Evolutionary conservation across 2,888 invertebrate genomes (phyloP).

Genomic region (Caradrina kadenii): DNA sequence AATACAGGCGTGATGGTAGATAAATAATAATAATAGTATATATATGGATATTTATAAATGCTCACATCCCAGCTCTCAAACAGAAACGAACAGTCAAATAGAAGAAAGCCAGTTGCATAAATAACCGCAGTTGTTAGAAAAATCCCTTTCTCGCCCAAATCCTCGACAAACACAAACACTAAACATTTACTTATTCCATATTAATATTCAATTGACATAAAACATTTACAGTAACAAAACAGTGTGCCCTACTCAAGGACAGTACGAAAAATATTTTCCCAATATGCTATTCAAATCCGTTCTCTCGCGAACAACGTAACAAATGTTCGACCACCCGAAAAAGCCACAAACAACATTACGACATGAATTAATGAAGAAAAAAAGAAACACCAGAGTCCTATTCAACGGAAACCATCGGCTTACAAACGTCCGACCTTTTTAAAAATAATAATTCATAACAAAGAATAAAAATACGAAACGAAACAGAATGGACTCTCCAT

Average conservation of each 20-base stretch:
- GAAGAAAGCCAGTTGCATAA: not conserved
- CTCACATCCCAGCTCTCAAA: not conserved
- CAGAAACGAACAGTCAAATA: not conserved
- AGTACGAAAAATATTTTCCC: conserved; percentile 22
- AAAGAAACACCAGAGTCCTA: conserved; percentile 50
- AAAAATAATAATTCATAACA: conserved; percentile 56
- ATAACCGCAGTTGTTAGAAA: not conserved
- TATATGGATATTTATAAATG: too few relatives aligned
- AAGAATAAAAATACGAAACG: conserved; percentile 47
- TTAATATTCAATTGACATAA: conserved; percentile 27
- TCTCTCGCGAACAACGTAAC: conserved; percentile 45
- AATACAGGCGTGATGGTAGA: too few relatives aligned
- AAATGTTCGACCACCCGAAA: conserved; percentile 55
- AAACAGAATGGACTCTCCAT: conserved; percentile 59
- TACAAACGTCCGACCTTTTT: conserved; percentile 52
- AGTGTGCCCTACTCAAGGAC: conserved; percentile 15
- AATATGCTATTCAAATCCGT: conserved; percentile 32
- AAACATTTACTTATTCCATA: conserved; percentile 1
- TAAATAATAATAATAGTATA: too few relatives aligned
- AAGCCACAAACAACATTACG: conserved; percentile 58
- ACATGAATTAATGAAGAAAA: conserved; percentile 58
- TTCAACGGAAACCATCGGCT: conserved; percentile 53
- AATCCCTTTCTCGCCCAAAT: not conserved
- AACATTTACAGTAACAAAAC: conserved; percentile 26
- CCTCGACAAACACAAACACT: not conserved